phyloP scores from a whole-genome alignment of 1,140 invertebrate genomes.

The Eumeta japonica region DNA sequence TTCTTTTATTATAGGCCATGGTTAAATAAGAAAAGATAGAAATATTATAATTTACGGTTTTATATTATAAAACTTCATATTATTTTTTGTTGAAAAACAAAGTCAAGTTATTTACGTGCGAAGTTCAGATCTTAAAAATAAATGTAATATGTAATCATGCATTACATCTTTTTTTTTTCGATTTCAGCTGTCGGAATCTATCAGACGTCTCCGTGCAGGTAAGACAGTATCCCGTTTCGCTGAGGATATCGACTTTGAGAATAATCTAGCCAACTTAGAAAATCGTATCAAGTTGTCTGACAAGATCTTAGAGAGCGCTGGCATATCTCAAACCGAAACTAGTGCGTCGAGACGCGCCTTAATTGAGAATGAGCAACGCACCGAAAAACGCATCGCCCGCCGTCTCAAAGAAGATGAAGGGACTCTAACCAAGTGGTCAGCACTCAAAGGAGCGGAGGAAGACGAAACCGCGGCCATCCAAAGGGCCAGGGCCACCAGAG shows the following conservation, averaged over 20 bases:
- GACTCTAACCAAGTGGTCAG: conserved; percentile 58
- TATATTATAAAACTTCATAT: too few species aligned
- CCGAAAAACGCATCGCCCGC: conserved; percentile 52
- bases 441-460: conserved; percentile 46
- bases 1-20: too few species aligned
- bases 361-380: conserved; percentile 51
- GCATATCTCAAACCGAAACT: conserved; percentile 42
- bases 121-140: too few species aligned
- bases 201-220: conserved; percentile 54
- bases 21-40: too few species aligned
- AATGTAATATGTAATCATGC: too few species aligned
- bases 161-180: too few species aligned
- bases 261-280: conserved; percentile 55
- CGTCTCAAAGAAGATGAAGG: conserved; percentile 37
- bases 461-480: conserved; percentile 41
- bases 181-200: conserved; percentile 49
- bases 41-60: too few species aligned
- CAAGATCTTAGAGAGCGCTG: conserved; percentile 61
- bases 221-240: conserved; percentile 56
- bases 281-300: conserved; percentile 59
- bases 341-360: conserved; percentile 40
- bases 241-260: conserved; percentile 61
- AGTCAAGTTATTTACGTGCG: too few species aligned
- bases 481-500: conserved; percentile 44
- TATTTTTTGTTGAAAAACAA: too few species aligned